These are phyloP conservation scores for Zaprionus camerounensis DNA, from an alignment of 1,140 invertebrate species.

Conservation along the genomic window DNA sequence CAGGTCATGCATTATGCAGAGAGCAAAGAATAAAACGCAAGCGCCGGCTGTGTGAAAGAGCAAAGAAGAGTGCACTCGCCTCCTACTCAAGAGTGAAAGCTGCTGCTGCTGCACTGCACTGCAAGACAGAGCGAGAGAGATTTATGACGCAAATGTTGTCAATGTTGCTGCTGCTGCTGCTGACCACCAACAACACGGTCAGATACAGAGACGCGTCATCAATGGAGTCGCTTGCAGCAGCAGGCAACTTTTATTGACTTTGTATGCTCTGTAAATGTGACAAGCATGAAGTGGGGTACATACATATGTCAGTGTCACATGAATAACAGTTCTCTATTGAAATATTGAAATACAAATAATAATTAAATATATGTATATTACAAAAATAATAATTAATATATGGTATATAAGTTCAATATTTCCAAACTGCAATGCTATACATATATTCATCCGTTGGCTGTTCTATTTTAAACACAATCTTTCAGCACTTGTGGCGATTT, in stretches of 20 bases:
- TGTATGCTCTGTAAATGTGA: constrained; percentile 4
- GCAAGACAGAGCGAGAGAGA: constrained; percentile 13
- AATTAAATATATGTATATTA: too few relatives aligned
- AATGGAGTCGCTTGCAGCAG: constrained; percentile 1
- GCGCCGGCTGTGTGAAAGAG: constrained; percentile 1
- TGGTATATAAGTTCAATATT: not conserved
- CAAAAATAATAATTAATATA: too few relatives aligned
- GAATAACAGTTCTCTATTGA: too few relatives aligned
- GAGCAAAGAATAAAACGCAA: constrained; percentile 4
- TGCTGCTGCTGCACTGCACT: constrained; percentile 7
- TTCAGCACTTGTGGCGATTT: not conserved
- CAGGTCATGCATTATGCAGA: constrained; percentile 27
- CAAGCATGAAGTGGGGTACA: not conserved
- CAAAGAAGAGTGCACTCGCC: not conserved
- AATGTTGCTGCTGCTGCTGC: not conserved
- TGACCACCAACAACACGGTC: not conserved
- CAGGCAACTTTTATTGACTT: not conserved
- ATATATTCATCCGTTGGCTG: not conserved
- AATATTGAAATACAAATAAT: too few relatives aligned
- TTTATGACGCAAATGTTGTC: constrained; percentile 7
- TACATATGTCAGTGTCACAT: not conserved
- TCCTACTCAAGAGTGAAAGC: not conserved
- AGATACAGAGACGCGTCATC: constrained; percentile 3
- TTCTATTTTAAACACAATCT: not conserved
- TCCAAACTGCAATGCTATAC: not conserved